Base-by-base conservation (phyloP, 2,888 invertebrate genomes). In the Mimas tiliae region DNA sequence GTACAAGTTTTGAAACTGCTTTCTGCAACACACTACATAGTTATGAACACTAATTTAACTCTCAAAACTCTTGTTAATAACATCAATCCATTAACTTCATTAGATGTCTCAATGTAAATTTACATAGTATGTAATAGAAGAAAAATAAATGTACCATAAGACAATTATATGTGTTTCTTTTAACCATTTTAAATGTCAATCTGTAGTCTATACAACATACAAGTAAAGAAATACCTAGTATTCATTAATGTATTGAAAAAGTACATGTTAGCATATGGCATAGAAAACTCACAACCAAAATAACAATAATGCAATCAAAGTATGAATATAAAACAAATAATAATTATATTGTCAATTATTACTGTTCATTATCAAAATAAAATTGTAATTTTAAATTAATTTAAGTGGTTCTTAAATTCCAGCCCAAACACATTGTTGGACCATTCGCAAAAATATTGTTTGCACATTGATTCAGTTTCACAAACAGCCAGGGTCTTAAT, bases 391-490 rank as follows among this genome's bases (percentile, higher is more conserved):
- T 38, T 58, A 6, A 38, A 58, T 58, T 42, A 19, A 42, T 58
- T 42, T 38, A 0, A 58, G 19, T 58, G 11, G 38, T 16, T 38
- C 8, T 11, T 58, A n/a, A 33, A 33, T 48, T 14, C 14, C 8
- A 45, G 33, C 12, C 45, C 12, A 55, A 64, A 64, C 27, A 33
- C 45, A 64, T 63, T 11, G 27, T 8, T 63, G 33, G 63, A 63
- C n/a, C 33, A 16, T 58, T 55, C 34, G 34, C 65, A 65, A 65
- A 58, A 33, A 47, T 58, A 38, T 58, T 65, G n/a, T 48, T 9
- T 48, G 62, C 33, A 48, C 9, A 63, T 9, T 34, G n/a, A n/a
- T n/a, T n/a, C n/a, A 48, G 8, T n/a, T 21, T 48, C 33, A 53
- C 45, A 33, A 14, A 34, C 38, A 64, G 21, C 38, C 42, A 38